Conservation (phyloP, 2,888 invertebrate species). For the Microctonus brassicae region DNA sequence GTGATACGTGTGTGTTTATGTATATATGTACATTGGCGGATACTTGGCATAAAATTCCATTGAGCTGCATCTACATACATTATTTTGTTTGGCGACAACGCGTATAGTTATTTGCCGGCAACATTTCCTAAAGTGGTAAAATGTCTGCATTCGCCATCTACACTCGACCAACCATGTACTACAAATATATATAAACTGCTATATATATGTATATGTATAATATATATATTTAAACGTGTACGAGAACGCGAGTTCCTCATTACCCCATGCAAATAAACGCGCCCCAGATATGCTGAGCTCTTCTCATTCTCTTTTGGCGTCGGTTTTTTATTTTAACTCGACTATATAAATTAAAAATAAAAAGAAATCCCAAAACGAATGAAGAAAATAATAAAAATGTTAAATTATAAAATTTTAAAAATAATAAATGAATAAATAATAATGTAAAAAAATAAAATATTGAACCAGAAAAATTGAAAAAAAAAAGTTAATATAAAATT, state of each 20-base stretch:
- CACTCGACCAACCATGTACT: constrained; percentile 7
- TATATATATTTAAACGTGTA: constrained; percentile 27
- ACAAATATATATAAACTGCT: constrained; percentile 3
- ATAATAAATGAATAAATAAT: background rate
- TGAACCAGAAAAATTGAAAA: too few species aligned
- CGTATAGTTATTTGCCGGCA: constrained; percentile 34
- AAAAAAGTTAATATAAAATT: background rate
- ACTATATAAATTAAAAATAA: constrained; percentile 12
- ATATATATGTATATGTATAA: background rate
- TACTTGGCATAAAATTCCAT: constrained; percentile 31
- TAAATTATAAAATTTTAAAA: too few species aligned
- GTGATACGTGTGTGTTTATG: background rate
- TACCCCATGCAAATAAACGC: constrained; percentile 54
- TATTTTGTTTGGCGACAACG: constrained; percentile 15
- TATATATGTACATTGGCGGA: constrained; percentile 15
- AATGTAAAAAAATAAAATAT: background rate
- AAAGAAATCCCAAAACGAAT: constrained; percentile 12
- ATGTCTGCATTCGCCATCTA: constrained; percentile 25
- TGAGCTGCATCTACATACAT: constrained; percentile 29
- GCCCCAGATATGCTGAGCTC: constrained; percentile 44
- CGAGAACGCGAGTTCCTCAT: constrained; percentile 49
- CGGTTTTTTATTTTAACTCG: background rate
- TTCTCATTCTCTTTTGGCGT: constrained; percentile 15
- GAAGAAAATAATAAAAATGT: background rate
- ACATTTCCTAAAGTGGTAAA: constrained; percentile 46